Evolutionary conservation across 2,888 invertebrate species (phyloP).

Genomic region (Cynaeus angustus): DNA sequence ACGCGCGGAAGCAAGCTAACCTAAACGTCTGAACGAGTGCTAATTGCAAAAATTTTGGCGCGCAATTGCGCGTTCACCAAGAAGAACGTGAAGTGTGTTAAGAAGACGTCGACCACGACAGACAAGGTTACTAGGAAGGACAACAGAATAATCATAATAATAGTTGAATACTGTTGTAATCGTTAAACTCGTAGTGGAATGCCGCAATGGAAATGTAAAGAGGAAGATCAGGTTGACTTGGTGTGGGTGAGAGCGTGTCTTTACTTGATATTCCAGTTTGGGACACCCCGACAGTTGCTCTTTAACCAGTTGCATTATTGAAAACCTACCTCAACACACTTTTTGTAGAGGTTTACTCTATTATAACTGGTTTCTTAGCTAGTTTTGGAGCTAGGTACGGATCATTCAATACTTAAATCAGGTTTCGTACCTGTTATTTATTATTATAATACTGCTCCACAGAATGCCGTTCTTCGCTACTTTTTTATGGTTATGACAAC

Average conservation of each 20-base stretch:
- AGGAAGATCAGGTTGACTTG: conserved; percentile 58
- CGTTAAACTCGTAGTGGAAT: conserved; percentile 55
- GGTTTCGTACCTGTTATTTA: conserved; percentile 59
- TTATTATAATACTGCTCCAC: conserved; percentile 48
- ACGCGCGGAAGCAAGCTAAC: conserved; percentile 15
- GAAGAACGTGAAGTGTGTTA: conserved; percentile 44
- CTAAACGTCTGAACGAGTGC: conserved; percentile 4
- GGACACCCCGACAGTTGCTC: conserved; percentile 61
- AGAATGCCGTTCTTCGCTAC: conserved; percentile 38
- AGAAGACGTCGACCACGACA: conserved; percentile 54
- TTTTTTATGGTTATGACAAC: conserved; percentile 30
- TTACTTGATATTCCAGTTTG: conserved; percentile 66
- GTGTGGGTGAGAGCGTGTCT: conserved; percentile 61
- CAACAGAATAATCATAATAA: conserved; percentile 51
- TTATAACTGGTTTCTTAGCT: conserved; percentile 66
- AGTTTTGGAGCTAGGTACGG: conserved; percentile 65
- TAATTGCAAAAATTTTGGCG: conserved; percentile 24
- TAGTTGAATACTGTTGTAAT: conserved; percentile 46
- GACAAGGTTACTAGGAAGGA: conserved; percentile 55
- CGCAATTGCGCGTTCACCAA: conserved; percentile 2
- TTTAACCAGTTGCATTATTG: conserved; percentile 64
- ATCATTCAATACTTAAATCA: conserved; percentile 65
- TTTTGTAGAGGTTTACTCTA: conserved; percentile 65
- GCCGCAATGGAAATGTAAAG: conserved; percentile 53
- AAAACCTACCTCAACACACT: conserved; percentile 66